Conservation (phyloP, 2,797 vertebrate species). For the Clarias fuscus region DNA sequence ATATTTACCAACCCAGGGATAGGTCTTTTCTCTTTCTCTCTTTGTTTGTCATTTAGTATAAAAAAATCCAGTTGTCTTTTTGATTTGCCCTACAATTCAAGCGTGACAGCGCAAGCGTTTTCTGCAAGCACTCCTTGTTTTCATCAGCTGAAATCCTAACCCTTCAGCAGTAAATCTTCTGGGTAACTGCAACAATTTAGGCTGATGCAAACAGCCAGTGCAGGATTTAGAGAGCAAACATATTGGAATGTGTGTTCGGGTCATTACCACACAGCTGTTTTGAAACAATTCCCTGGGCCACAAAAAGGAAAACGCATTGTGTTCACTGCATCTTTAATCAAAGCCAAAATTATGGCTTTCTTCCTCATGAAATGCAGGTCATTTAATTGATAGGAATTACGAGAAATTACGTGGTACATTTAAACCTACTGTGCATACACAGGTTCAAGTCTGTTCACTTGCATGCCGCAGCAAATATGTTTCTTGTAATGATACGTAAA, state of each 20-base stretch:
- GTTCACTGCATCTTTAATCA: constrained; percentile 15
- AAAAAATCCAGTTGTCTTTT: constrained; percentile 17
- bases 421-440: neutral
- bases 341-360: neutral
- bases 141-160: constrained; percentile 45
- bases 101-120: constrained; percentile 32
- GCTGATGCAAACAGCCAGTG: constrained; percentile 43
- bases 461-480: neutral
- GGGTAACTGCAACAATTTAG: constrained; percentile 44
- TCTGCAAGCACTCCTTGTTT: constrained; percentile 32
- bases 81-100: constrained; percentile 21
- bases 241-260: constrained; percentile 26
- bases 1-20: neutral
- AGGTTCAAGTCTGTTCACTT: neutral
- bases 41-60: constrained; percentile 11
- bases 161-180: constrained; percentile 49
- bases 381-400: neutral
- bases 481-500: constrained; percentile 1
- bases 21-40: neutral
- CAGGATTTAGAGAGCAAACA: constrained; percentile 40
- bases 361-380: neutral
- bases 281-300: constrained; percentile 5
- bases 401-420: neutral
- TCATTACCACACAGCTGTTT: constrained; percentile 29
- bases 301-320: neutral